A percentile compares a stretch with the other conserved stretches of the same genome.
Conservation (phyloP, 2,888 invertebrate species). For the Willowsia nigromaculata region DNA sequence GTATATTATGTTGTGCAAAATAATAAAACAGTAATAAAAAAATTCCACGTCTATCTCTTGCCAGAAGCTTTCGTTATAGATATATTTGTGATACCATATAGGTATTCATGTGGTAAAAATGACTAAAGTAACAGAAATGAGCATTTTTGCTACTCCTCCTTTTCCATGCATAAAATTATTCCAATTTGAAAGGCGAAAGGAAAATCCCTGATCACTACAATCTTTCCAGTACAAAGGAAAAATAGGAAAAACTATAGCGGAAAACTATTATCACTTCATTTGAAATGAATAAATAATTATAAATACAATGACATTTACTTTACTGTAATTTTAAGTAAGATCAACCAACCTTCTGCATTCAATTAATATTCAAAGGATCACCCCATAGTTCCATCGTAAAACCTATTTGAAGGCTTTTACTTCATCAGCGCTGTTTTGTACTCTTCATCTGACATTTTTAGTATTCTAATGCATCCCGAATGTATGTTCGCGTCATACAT, state of each 20-base stretch:
- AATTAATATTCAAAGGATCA: constrained; percentile 1
- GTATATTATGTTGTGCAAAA: constrained; percentile 10
- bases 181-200: not conserved
- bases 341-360: not conserved
- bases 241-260: not conserved
- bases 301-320: too few species aligned
- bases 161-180: constrained; percentile 37
- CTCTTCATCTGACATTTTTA: too few species aligned
- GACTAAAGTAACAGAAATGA: not conserved
- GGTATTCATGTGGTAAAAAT: not conserved
- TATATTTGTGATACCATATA: not conserved
- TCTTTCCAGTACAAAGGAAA: not conserved
- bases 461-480: too few species aligned
- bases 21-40: not conserved
- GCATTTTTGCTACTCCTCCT: constrained; percentile 4
- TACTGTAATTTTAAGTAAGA: not conserved
- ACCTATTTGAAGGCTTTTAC: not conserved
- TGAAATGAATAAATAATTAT: too few species aligned
- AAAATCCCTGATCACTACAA: not conserved
- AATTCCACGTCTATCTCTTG: not conserved
- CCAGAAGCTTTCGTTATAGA: not conserved
- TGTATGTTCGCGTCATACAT: too few species aligned
- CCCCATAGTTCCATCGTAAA: not conserved
- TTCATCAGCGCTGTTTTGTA: too few species aligned
- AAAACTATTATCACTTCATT: not conserved